Evolutionary conservation across 2,888 invertebrate species (phyloP), one percentile per base, ranked within the genome.

Genomic region (Heteromyza rotundicornis): DNA sequence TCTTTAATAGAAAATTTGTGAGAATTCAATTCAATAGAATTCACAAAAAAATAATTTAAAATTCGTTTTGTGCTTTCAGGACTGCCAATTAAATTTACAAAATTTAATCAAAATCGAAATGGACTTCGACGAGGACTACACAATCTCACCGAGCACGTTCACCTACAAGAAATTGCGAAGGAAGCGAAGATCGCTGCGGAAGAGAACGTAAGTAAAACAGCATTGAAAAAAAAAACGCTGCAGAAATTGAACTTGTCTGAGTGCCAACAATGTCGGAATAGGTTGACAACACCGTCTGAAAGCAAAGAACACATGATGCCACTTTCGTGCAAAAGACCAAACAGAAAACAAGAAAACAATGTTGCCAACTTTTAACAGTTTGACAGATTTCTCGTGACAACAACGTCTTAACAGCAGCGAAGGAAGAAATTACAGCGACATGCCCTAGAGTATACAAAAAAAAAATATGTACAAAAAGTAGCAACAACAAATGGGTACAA

Each of bases 71-170:
- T 57, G 27, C 5, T 65, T 69, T 8, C 64, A 83, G 83, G 83
- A 83, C 69, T 83, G 83, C 77, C 83, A 82, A 72, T 74, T 83
- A 63, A 83, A 83, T 75, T 79, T 83, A 76, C 80, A 81, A 76
- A 82, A 82, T 77, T 72, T 83, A 65, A 79, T 83, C 64, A 78
- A 83, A 77, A 76, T 80, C 65, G 82, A 83, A 79, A 76, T 79
- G 78, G 83, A 83, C 72, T 83, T 83, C 73, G 83, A 83, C 71
- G 83, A 82, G 74, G 83, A 83, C 75, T 83, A 82, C 60, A 82
- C 81, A 77, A 76, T 80, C 72, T 79, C 82, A 71, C 81, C 83
- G 73, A 80, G 78, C 73, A 80, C 78, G 70, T 82, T 82, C 64
- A 75, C 81, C 68, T 82, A 82, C 67, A 81, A 82, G 68, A 81